These are phyloP conservation scores for Papilio aristodemus DNA, from an alignment of 1,140 invertebrate genomes.

Conservation along the genomic window DNA sequence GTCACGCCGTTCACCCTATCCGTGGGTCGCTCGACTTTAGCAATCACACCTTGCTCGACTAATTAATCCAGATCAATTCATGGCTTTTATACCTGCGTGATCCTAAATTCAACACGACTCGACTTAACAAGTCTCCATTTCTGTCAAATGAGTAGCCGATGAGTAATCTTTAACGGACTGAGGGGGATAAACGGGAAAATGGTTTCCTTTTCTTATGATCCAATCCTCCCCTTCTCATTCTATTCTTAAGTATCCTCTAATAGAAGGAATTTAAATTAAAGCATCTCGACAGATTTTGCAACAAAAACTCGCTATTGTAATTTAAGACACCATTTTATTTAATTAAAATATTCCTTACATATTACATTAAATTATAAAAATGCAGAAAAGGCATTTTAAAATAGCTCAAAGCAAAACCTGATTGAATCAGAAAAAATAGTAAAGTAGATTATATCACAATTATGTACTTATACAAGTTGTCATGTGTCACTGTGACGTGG, in stretches of 20 bases:
- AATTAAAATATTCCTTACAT: conserved; percentile 21
- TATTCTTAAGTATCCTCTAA: no score
- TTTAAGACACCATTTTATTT: conserved; percentile 19
- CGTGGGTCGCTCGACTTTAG: conserved; percentile 33
- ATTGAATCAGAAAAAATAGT: conserved; percentile 54
- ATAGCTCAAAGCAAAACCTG: conserved; percentile 51
- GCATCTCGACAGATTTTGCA: not conserved
- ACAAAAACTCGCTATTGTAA: not conserved
- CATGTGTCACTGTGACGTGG: conserved; percentile 34
- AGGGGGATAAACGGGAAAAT: no score
- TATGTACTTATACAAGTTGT: conserved; percentile 52
- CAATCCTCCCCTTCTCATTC: no score
- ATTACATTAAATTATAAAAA: conserved; percentile 39
- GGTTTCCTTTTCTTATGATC: no score
- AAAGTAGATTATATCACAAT: conserved; percentile 69
- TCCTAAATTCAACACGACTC: no score
- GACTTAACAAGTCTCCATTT: no score
- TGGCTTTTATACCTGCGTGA: no score
- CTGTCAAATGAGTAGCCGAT: no score
- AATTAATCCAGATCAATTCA: conserved; percentile 43
- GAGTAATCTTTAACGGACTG: no score
- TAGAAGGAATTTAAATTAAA: no score
- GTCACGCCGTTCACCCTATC: conserved; percentile 38
- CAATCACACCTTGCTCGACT: conserved; percentile 33
- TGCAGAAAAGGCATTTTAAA: conserved; percentile 43